A percentile compares a stretch with the other conserved stretches of the same genome.
Evolutionary conservation across 2,113 vertebrate species (phyloP).

Genomic region (Microcebus tavaratra): DNA sequence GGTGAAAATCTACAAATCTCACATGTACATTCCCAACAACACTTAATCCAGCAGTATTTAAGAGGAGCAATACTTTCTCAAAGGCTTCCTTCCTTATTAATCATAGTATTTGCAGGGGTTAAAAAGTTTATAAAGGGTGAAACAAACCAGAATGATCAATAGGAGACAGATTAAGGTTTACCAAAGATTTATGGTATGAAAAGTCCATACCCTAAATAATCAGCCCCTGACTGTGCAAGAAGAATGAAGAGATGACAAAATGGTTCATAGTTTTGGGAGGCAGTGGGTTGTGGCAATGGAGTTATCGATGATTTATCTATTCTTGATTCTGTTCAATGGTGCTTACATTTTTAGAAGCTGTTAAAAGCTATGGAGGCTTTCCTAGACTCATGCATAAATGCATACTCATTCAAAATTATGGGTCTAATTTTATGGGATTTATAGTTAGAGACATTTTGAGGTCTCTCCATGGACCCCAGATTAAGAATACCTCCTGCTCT

Average conservation of each 20-base stretch:
- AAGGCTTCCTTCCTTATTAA: neutral
- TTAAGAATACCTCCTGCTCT: neutral
- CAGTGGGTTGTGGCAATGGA: neutral
- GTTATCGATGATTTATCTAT: neutral
- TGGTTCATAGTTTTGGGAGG: neutral
- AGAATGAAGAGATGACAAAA: neutral
- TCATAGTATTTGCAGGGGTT: neutral
- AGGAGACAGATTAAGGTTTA: neutral
- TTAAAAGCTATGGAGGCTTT: neutral
- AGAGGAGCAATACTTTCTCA: neutral
- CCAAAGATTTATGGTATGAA: neutral
- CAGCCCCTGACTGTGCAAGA: neutral
- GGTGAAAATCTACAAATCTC: neutral
- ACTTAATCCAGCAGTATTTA: neutral
- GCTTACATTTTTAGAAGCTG: neutral
- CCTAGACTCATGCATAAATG: neutral
- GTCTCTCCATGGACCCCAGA: neutral
- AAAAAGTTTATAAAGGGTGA: neutral
- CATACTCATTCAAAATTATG: neutral
- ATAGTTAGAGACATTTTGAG: neutral
- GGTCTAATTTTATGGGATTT: neutral
- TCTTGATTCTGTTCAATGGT: neutral
- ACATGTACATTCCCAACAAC: neutral
- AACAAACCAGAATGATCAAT: neutral
- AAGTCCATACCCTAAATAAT: neutral